A percentile compares a stretch with the other conserved stretches of the same genome.
These are phyloP conservation scores for Lomographa bimaculata DNA, from an alignment of 2,888 invertebrate species.

Conservation along the genomic window DNA sequence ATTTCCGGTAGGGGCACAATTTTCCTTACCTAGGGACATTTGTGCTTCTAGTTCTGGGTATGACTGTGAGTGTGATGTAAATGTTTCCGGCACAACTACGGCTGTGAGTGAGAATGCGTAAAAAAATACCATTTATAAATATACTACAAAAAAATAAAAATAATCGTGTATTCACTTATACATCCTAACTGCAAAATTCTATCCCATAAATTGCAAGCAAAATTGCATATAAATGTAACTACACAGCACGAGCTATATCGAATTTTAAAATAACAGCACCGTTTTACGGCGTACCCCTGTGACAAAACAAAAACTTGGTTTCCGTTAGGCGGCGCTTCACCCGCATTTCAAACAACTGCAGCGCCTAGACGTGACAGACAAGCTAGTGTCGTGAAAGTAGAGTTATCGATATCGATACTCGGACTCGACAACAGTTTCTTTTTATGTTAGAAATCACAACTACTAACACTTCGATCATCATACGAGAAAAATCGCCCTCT, in stretches of 20 bases:
- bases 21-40: no score
- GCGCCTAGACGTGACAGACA: conserved; percentile 41
- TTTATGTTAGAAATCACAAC: no score
- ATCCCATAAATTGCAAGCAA: conserved; percentile 3
- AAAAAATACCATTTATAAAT: no score
- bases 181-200: conserved; percentile 4
- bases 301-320: conserved; percentile 42
- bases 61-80: no score
- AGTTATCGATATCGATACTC: conserved; percentile 29
- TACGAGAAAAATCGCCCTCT: no score
- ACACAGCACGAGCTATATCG: conserved; percentile 1
- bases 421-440: no score
- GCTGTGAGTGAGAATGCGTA: no score
- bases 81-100: no score
- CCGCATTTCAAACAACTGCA: conserved; percentile 51
- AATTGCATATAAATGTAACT: conserved; percentile 11
- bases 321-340: conserved; percentile 41
- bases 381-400: conserved; percentile 30
- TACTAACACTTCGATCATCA: no score
- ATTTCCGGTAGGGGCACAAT: no score
- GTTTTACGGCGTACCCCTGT: conserved; percentile 5
- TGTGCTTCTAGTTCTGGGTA: no score
- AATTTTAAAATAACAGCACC: conserved; percentile 7
- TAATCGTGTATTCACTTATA: conserved; percentile 4
- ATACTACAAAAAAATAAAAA: no score